A percentile compares a stretch with the other conserved stretches of the same genome.
phyloP scores from a whole-genome alignment of 2,888 invertebrate genomes.

The Microdon myrmicae region DNA sequence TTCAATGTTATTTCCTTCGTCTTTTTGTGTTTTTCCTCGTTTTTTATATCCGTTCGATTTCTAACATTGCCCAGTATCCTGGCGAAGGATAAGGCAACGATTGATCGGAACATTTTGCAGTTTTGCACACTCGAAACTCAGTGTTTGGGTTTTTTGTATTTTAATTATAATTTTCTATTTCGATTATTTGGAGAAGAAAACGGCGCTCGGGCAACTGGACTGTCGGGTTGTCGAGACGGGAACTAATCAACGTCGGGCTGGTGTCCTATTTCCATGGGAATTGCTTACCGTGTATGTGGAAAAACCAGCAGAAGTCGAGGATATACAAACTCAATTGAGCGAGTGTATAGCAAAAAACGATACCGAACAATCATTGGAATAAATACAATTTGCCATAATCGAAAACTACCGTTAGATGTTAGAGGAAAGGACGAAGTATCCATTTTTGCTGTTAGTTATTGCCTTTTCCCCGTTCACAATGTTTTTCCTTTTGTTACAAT shows the following conservation, averaged over 20 bases:
- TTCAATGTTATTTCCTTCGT: slow-evolving; percentile 1
- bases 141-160: slow-evolving; percentile 30
- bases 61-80: slow-evolving; percentile 23
- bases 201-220: no score
- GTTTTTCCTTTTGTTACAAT: neutral
- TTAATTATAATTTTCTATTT: slow-evolving; percentile 52
- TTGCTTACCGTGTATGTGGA: slow-evolving; percentile 42
- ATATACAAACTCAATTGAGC: slow-evolving; percentile 45
- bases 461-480: slow-evolving; percentile 32
- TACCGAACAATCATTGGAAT: slow-evolving; percentile 50
- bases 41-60: slow-evolving; percentile 1
- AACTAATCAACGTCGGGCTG: slow-evolving; percentile 46
- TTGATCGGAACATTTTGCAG: slow-evolving; percentile 44
- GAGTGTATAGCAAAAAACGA: slow-evolving; percentile 28
- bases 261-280: slow-evolving; percentile 40
- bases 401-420: slow-evolving; percentile 37
- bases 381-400: slow-evolving; percentile 51
- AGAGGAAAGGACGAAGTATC: slow-evolving; percentile 1
- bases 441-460: slow-evolving; percentile 32
- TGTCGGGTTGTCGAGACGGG: slow-evolving; percentile 6
- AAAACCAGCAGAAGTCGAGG: slow-evolving; percentile 19
- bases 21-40: no score
- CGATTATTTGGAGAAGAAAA: slow-evolving; percentile 49
- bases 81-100: slow-evolving; percentile 48
- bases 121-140: slow-evolving; percentile 26